Evolutionary conservation across 2,888 invertebrate genomes (phyloP), one percentile per base, ranked within the genome.

Genomic region (Gonocerus acuteangulatus): DNA sequence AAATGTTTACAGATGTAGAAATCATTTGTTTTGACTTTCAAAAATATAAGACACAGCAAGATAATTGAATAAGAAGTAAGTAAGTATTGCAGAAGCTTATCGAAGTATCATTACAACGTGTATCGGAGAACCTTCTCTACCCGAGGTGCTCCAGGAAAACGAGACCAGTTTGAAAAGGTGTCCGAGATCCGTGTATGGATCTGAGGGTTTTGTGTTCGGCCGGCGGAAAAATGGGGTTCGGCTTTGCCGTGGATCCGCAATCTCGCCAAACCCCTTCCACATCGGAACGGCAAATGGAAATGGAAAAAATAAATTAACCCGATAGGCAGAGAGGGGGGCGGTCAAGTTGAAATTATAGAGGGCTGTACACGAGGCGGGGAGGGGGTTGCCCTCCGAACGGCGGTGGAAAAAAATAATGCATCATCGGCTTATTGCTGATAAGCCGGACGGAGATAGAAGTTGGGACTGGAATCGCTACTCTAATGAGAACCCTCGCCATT

Each of bases 261-360:
- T 52, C 49, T 52, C 54, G 22, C 23, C 16, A n/a, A n/a, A n/a
- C 60, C 51, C 47, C 58, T 19, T 47, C 27, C 6, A 19, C 57
- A 36, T 57, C 45, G 27, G 19, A 23, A 19, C 60, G 21, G 54
- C 49, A 23, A 60, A 60, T 51, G 51, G 60, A 49, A 51, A 60
- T 60, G 51, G 51, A 60, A 52, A 60, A 60, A 60, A 51, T 60
- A 60, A 60, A 59, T 59, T 59, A 59, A 59, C 59, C 59, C 48
- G 59, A 59, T 59, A 59, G 59, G 48, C 16, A 21, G 23, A 27
- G 32, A 15, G 49, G 19, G 49, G 27, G 49, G 48, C 48, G 59
- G 48, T 59, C 59, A 48, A 59, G 48, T 59, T 59, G 59, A 59
- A 59, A 59, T 59, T 59, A 59, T 59, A 59, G 59, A 48, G 59